A percentile compares a stretch with the other conserved stretches of the same genome.
Evolutionary conservation across 2,888 invertebrate genomes (phyloP).

Genomic region (Sepioteuthis lessoniana): DNA sequence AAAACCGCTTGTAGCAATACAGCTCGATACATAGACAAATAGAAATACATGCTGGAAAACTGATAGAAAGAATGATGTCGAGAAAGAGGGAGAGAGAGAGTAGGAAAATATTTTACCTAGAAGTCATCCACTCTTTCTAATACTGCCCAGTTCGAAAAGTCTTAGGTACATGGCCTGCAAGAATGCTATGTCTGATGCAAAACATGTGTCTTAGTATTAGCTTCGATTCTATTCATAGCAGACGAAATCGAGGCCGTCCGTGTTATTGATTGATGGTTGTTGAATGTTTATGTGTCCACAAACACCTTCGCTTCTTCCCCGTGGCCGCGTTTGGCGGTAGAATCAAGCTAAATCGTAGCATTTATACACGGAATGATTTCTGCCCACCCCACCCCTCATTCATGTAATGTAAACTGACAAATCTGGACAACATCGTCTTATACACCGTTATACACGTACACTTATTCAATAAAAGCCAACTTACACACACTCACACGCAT

Average conservation of each 20-base stretch:
- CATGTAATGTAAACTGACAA: not conserved
- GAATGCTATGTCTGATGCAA: not conserved
- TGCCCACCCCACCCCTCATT: not conserved
- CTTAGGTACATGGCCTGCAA: not conserved
- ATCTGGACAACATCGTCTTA: not conserved
- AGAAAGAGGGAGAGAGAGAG: not conserved
- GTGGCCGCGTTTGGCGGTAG: not conserved
- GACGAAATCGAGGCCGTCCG: not conserved
- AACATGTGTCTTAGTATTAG: slow-evolving; percentile 15
- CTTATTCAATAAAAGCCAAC: not conserved
- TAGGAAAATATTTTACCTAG: not conserved
- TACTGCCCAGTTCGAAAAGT: not conserved
- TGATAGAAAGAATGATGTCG: not conserved
- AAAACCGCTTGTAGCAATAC: not conserved
- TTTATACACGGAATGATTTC: not conserved
- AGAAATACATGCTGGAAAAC: not conserved
- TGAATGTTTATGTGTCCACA: not conserved
- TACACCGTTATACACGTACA: not conserved
- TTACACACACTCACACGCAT: no score
- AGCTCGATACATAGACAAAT: not conserved
- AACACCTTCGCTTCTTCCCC: not conserved
- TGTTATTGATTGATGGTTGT: slow-evolving; percentile 20
- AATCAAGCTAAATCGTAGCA: not conserved
- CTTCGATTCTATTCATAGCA: not conserved
- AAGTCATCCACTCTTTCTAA: not conserved